These are phyloP conservation scores for Silurus aristotelis DNA, from an alignment of 2,797 vertebrate genomes.

Conservation along the genomic window DNA sequence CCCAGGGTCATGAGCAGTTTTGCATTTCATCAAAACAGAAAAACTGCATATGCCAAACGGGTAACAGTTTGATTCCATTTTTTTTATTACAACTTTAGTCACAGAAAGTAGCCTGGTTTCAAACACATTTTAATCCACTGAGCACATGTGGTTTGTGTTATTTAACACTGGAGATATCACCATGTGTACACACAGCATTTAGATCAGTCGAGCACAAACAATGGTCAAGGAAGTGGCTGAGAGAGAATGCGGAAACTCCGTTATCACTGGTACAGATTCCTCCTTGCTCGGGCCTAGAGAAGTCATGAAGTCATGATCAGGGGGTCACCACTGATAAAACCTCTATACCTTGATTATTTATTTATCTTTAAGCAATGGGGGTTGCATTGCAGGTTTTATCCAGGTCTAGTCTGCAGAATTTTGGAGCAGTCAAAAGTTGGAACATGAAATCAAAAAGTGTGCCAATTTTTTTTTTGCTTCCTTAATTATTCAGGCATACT, in stretches of 20 bases:
- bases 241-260: neutral
- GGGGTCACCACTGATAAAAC: neutral
- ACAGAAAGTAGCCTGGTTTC: neutral
- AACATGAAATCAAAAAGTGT: neutral
- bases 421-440: neutral
- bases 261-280: neutral
- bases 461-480: constrained; percentile 4
- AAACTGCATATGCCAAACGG: neutral
- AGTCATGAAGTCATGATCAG: neutral
- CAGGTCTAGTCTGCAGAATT: neutral
- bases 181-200: neutral
- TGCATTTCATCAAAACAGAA: neutral
- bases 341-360: neutral
- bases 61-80: neutral
- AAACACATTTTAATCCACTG: neutral
- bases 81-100: neutral
- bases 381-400: neutral
- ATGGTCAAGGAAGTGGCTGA: neutral
- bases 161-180: neutral
- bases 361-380: neutral
- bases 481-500: neutral
- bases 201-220: neutral
- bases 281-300: neutral
- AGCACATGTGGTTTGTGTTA: neutral
- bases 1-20: neutral